Percentiles rank a stretch among this genome's conserved stretches.
phyloP scores from a whole-genome alignment of 2,113 vertebrate species.

The human region DNA sequence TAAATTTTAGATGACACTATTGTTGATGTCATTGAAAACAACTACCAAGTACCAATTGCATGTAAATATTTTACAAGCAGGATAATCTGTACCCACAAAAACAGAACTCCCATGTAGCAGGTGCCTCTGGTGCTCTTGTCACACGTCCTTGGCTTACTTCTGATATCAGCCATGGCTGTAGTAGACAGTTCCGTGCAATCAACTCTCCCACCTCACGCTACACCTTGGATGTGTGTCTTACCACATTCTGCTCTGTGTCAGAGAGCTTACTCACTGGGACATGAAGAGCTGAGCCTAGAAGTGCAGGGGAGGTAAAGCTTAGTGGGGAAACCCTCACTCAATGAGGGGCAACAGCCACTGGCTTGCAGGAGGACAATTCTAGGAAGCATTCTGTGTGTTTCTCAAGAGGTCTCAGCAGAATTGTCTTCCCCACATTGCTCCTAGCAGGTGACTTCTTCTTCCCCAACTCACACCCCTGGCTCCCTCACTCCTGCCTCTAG shows the following conservation, averaged over 20 bases:
- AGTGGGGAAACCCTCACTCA: background rate
- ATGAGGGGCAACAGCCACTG: background rate
- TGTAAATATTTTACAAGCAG: constrained; percentile 21
- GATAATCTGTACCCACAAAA: background rate
- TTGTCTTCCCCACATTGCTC: background rate
- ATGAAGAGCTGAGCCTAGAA: background rate
- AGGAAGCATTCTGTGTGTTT: background rate
- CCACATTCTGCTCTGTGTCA: background rate
- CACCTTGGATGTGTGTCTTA: background rate
- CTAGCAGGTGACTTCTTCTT: background rate
- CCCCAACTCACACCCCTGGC: background rate
- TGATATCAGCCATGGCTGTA: background rate
- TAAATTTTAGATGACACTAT: background rate
- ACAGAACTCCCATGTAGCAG: background rate
- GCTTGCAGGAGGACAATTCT: background rate
- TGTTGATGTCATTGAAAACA: background rate
- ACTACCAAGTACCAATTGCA: background rate
- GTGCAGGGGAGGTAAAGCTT: background rate
- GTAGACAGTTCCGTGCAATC: background rate
- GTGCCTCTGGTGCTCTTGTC: background rate
- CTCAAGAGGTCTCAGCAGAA: background rate
- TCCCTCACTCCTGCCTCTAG: background rate
- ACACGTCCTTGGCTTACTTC: background rate
- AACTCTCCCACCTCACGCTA: background rate
- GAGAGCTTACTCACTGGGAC: background rate